A percentile compares a stretch with the other conserved stretches of the same genome.
Evolutionary conservation across 2,113 vertebrate species (phyloP).

Genomic region (Sinocyclocheilus maitianheensis): DNA sequence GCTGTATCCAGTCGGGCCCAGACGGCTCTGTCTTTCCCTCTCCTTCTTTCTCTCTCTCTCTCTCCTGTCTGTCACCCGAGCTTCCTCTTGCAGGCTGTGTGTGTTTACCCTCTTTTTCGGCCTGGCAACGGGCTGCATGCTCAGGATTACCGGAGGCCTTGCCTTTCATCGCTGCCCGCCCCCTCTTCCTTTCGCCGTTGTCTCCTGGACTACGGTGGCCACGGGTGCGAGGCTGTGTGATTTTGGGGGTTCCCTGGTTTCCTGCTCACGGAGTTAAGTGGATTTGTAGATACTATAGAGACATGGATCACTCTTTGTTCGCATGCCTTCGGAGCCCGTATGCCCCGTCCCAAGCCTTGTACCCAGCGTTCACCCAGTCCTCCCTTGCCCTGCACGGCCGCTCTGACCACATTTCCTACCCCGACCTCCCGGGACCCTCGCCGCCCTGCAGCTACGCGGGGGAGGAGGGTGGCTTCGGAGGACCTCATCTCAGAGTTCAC

Average conservation of each 20-base stretch:
- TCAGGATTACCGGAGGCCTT: slow-evolving; percentile 76
- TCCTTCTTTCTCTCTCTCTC: slow-evolving; percentile 61
- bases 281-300: slow-evolving; percentile 68
- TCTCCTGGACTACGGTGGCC: slow-evolving; percentile 63
- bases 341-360: slow-evolving; percentile 83
- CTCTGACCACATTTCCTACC: slow-evolving; percentile 87
- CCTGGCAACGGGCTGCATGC: slow-evolving; percentile 75
- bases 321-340: slow-evolving; percentile 91
- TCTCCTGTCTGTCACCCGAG: slow-evolving; percentile 75
- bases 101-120: slow-evolving; percentile 72
- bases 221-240: slow-evolving; percentile 49
- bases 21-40: slow-evolving; percentile 65
- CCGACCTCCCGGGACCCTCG: slow-evolving; percentile 82
- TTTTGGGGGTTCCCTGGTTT: background rate
- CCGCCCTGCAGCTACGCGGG: slow-evolving; percentile 84
- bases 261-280: slow-evolving; percentile 15
- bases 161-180: slow-evolving; percentile 58
- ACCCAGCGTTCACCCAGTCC: slow-evolving; percentile 84
- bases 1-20: slow-evolving; percentile 72
- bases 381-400: slow-evolving; percentile 85
- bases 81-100: slow-evolving; percentile 72
- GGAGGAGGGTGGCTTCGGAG: slow-evolving; percentile 83
- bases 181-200: slow-evolving; percentile 52
- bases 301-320: slow-evolving; percentile 94
- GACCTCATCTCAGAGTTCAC: slow-evolving; percentile 77